These are phyloP conservation scores for Serripes groenlandicus DNA, from an alignment of 2,888 invertebrate species.

Conservation along the genomic window DNA sequence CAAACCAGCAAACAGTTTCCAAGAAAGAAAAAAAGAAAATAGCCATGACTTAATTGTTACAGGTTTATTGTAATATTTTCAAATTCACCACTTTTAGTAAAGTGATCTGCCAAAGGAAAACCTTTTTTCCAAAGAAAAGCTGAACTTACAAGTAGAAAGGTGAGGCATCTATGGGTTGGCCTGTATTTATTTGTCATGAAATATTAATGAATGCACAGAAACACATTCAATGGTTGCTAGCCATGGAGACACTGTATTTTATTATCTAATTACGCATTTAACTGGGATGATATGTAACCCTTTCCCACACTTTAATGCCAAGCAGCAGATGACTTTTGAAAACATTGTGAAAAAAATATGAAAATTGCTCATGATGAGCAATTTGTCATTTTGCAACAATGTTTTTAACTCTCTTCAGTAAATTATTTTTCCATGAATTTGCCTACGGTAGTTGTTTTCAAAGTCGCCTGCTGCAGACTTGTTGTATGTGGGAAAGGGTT, in stretches of 20 bases:
- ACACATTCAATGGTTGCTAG: constrained; percentile 5
- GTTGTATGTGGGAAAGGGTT: too few species aligned
- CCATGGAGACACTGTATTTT: neutral
- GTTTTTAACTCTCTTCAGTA: neutral
- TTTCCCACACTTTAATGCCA: neutral
- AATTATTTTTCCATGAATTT: too few species aligned
- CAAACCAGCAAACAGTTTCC: too few species aligned
- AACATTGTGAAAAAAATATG: neutral
- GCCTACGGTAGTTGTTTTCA: too few species aligned
- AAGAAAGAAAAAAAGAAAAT: too few species aligned
- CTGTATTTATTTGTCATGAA: constrained; percentile 11
- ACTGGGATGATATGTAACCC: neutral
- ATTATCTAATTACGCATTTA: neutral
- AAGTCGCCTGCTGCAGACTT: too few species aligned
- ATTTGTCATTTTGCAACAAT: neutral
- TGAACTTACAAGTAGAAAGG: neutral
- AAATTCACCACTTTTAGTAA: too few species aligned
- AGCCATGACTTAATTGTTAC: too few species aligned
- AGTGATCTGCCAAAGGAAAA: too few species aligned
- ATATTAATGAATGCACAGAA: constrained; percentile 11
- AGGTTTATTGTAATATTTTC: too few species aligned
- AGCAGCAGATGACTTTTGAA: neutral
- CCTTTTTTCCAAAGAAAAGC: too few species aligned
- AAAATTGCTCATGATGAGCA: neutral
- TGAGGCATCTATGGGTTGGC: neutral